Percentiles rank a stretch among this genome's conserved stretches.
These are phyloP conservation scores for Bombus waltoni DNA, from an alignment of 1,140 invertebrate species.

Conservation along the genomic window DNA sequence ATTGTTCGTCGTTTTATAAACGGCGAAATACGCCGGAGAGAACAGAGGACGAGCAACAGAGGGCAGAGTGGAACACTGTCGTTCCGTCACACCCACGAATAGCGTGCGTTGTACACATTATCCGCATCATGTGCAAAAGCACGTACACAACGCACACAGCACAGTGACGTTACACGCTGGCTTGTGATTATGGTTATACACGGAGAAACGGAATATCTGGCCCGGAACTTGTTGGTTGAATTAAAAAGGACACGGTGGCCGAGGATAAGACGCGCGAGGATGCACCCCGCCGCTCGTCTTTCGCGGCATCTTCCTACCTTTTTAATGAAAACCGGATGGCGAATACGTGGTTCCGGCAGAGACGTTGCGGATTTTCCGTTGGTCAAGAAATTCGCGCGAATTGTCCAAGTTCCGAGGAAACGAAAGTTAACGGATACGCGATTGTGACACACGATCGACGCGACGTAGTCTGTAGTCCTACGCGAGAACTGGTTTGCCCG, in stretches of 20 bases:
- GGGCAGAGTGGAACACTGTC: conserved; percentile 36
- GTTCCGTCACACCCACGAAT: conserved; percentile 77
- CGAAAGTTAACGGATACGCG: not conserved
- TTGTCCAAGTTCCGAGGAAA: not conserved
- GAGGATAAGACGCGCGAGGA: conserved; percentile 31
- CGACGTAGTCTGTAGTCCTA: no score
- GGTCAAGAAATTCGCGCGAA: not conserved
- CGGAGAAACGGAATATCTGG: conserved; percentile 20
- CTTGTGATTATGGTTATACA: conserved; percentile 32
- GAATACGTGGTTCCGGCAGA: no score
- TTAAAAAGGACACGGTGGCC: conserved; percentile 52
- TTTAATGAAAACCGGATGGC: not conserved
- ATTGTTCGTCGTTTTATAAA: conserved; percentile 51
- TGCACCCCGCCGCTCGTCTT: not conserved
- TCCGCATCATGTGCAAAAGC: conserved; percentile 54
- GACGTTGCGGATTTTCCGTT: no score
- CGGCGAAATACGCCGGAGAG: conserved; percentile 40
- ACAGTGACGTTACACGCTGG: not conserved
- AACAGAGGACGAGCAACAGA: conserved; percentile 1
- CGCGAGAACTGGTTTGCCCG: no score
- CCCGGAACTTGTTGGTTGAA: conserved; percentile 42
- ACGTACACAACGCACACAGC: conserved; percentile 34
- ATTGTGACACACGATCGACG: not conserved
- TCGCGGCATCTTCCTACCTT: not conserved
- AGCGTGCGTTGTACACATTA: conserved; percentile 74